phyloP scores from a whole-genome alignment of 2,113 vertebrate species.

The Donacobius atricapilla region DNA sequence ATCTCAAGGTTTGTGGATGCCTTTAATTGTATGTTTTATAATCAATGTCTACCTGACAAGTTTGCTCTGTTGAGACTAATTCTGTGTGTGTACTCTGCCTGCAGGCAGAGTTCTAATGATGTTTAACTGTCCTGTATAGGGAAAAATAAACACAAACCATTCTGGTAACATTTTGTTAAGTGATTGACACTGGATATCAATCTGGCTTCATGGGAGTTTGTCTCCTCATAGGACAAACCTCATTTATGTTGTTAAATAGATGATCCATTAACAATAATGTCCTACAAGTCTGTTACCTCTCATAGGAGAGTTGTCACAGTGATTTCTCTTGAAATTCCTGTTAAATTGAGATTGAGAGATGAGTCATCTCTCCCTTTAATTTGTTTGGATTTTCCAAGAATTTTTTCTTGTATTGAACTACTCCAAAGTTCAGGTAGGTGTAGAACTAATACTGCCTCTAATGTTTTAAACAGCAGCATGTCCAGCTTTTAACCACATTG shows the following conservation, averaged over 20 bases:
- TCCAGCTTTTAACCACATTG: not conserved
- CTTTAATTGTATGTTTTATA: not conserved
- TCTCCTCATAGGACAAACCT: not conserved
- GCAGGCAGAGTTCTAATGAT: not conserved
- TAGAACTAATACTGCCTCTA: not conserved
- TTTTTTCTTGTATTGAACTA: not conserved
- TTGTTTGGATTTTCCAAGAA: not conserved
- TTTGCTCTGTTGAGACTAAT: not conserved
- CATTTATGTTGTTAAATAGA: not conserved
- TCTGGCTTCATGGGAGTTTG: not conserved
- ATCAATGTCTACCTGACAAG: not conserved
- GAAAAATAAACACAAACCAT: not conserved
- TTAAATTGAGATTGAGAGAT: not conserved
- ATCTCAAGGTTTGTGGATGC: not conserved
- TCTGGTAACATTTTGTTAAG: not conserved
- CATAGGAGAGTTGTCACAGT: not conserved
- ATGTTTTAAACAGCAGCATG: not conserved
- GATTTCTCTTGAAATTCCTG: not conserved
- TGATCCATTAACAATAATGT: not conserved
- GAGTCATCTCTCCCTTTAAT: not conserved
- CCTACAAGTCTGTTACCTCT: not conserved
- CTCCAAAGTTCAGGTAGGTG: not conserved
- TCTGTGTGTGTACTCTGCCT: not conserved
- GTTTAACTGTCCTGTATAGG: not conserved
- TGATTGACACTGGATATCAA: not conserved